Evolutionary conservation across 1,140 invertebrate genomes (phyloP), one percentile per base, ranked within the genome.

Genomic region (Papilio xuthus): DNA sequence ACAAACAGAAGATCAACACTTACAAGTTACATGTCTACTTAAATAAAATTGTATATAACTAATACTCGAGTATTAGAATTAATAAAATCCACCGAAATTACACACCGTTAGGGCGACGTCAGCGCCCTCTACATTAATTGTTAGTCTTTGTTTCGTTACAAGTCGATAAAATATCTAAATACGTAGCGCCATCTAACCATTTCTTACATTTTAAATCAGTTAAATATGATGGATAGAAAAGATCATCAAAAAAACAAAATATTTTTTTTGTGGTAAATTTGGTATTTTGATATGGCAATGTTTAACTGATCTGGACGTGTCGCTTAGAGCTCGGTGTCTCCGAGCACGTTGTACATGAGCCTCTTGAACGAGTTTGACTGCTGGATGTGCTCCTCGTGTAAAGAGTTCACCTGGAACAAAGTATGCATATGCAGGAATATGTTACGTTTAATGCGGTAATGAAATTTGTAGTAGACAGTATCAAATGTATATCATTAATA

Each of bases 361-460:
- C 97, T 96, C 92, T 97, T 98, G 95, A 98, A 98, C 80, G 97
- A 97, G 91, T 97, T 96, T 90, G 97, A 98, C 91, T 98, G 98
- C 85, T 98, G 97, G 88, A 98, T 98, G 84, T 96, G 96, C 86
- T 98, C 97, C 86, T 96, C 95, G 75, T 95, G 94, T 78, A 94
- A 85, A 41, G 94, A 93, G 83, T 94, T 95, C 79, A 95, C 93
- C 95, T 96, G 91, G n/a, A 94, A 95, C 71, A 80, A 74, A 18
- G 37, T 53, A 7, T 63, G 0, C 0, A 13, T 6, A 67, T 3
- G 7, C 7, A 28, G 8, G 28, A 32, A 28, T n/a, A 28, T 67
- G 26, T 15, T 67, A 13, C 10, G 12, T 28, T 2, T 47, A 15
- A 6, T 47, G 15, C 18, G 13, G 12, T 44, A 13, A 47, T 47